phyloP scores from a whole-genome alignment of 2,113 vertebrate genomes.

The Spilogale gracilis region DNA sequence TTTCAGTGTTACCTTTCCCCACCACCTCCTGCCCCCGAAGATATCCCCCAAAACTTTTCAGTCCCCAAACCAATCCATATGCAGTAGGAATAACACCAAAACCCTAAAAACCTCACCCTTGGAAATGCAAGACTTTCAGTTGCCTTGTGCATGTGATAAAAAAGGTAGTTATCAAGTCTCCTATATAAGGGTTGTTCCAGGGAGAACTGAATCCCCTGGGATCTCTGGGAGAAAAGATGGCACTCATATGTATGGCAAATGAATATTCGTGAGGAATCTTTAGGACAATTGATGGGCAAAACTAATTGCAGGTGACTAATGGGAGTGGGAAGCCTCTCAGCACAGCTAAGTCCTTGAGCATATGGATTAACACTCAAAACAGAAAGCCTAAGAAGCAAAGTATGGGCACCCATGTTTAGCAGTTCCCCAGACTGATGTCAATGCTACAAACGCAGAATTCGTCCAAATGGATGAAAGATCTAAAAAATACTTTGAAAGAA shows the following conservation, averaged over 20 bases:
- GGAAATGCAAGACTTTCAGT: background rate
- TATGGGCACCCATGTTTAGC: background rate
- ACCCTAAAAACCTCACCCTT: background rate
- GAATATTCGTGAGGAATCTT: background rate
- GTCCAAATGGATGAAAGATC: background rate
- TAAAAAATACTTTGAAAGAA: background rate
- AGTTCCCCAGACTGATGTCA: background rate
- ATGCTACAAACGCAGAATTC: background rate
- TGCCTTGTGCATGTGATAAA: background rate
- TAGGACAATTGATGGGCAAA: background rate
- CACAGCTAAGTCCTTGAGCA: background rate
- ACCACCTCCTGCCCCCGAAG: no score
- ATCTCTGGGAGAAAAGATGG: background rate
- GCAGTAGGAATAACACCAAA: background rate
- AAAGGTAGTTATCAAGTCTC: background rate
- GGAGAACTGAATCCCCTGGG: background rate
- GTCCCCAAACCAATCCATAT: background rate
- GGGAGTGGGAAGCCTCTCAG: background rate
- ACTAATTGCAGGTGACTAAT: slow-evolving; percentile 1
- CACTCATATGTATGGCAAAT: background rate
- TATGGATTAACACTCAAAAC: background rate
- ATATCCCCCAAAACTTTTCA: background rate
- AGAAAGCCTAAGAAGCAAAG: slow-evolving; percentile 22
- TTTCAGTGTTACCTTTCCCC: background rate
- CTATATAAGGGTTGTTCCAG: background rate